A percentile compares a stretch with the other conserved stretches of the same genome.
These are phyloP conservation scores for Ophion slaviceki DNA, from an alignment of 2,888 invertebrate genomes.

Conservation along the genomic window DNA sequence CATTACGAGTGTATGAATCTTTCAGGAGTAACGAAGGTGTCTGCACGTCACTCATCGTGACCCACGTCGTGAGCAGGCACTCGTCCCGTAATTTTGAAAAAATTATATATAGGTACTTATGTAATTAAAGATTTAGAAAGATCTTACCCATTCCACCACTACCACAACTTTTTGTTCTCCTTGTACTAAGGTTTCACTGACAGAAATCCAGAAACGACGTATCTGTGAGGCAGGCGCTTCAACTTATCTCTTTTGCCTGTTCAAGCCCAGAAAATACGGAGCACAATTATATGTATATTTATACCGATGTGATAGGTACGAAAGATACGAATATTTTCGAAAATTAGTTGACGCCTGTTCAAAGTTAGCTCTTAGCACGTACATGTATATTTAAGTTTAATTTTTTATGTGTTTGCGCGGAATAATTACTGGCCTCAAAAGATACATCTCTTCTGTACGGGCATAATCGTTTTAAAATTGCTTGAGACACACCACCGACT, in stretches of 20 bases:
- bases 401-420: neutral
- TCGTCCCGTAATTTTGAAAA: conserved; percentile 70
- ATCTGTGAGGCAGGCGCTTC: conserved; percentile 74
- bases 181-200: conserved; percentile 67
- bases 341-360: conserved; percentile 82
- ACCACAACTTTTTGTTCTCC: conserved; percentile 54
- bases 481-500: no score
- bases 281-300: neutral
- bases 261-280: conserved; percentile 69
- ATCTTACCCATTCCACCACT: neutral
- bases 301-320: conserved; percentile 78
- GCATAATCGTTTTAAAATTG: conserved; percentile 11
- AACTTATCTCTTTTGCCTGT: conserved; percentile 81
- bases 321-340: conserved; percentile 77
- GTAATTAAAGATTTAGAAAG: neutral
- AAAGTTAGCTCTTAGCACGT: conserved; percentile 76
- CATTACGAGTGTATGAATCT: conserved; percentile 84
- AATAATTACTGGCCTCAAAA: conserved; percentile 55
- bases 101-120: no score
- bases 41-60: conserved; percentile 78
- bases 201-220: conserved; percentile 68
- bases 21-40: conserved; percentile 82
- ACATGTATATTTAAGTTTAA: neutral
- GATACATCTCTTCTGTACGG: conserved; percentile 4
- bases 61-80: conserved; percentile 81